These are phyloP conservation scores for Gnathonemus echidnorhynchus DNA, from an alignment of 2,113 vertebrate species.

Conservation along the genomic window DNA sequence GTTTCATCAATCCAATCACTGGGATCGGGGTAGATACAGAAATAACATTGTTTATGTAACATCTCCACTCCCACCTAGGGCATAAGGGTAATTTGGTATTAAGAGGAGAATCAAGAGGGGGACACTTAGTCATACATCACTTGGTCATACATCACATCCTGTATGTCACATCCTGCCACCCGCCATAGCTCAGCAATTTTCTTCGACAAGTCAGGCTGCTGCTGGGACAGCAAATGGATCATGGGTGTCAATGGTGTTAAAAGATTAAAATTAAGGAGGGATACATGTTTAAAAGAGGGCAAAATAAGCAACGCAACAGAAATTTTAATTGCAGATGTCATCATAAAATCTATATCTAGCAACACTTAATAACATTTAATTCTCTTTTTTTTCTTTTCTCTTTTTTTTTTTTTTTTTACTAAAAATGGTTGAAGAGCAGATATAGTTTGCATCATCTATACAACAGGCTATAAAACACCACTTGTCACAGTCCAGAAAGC, in stretches of 20 bases:
- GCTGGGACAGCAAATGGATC: slow-evolving; percentile 32
- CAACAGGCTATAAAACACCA: slow-evolving; percentile 99
- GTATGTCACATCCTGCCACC: slow-evolving; percentile 24
- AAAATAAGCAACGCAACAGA: slow-evolving; percentile 48
- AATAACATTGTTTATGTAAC: slow-evolving; percentile 23
- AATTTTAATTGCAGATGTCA: slow-evolving; percentile 73
- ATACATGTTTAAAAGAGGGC: slow-evolving; percentile 67
- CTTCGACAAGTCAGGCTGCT: slow-evolving; percentile 40
- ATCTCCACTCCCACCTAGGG: slow-evolving; percentile 35
- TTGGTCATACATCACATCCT: slow-evolving; percentile 34
- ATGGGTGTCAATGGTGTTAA: slow-evolving; percentile 42
- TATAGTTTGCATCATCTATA: slow-evolving; percentile 99
- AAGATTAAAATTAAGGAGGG: slow-evolving; percentile 64
- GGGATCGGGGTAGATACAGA: slow-evolving; percentile 28
- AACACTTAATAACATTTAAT: slow-evolving; percentile 88
- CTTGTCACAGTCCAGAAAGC: slow-evolving; percentile 99
- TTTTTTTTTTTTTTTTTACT: slow-evolving; percentile 64
- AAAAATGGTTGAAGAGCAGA: slow-evolving; percentile 94
- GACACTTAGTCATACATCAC: slow-evolving; percentile 45
- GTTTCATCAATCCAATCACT: slow-evolving; percentile 41
- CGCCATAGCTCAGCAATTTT: slow-evolving; percentile 33
- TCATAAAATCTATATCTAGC: slow-evolving; percentile 96
- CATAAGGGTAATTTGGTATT: slow-evolving; percentile 27
- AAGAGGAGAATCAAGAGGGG: slow-evolving; percentile 37
- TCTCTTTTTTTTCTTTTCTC: slow-evolving; percentile 45